Evolutionary conservation across 2,113 vertebrate genomes (phyloP), one percentile per base, ranked within the genome.

Genomic region (Nycticorax nycticorax): DNA sequence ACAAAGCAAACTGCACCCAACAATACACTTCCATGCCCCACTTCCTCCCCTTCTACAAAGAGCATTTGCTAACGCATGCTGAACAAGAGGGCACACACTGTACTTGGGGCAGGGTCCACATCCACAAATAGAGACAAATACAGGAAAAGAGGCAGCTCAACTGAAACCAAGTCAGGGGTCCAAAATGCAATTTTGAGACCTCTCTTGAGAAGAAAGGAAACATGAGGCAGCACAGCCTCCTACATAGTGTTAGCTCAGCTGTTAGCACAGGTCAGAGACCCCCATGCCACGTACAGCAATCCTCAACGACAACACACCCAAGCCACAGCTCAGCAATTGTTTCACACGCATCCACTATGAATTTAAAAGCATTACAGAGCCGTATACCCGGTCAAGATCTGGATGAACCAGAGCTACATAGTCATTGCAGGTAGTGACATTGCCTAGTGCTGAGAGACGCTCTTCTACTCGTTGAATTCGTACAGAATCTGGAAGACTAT

Each of bases 351-450:
- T 4, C 48, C 27, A 13, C 28, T 15, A 0, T 1, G 32, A 27
- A 5, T 2, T 28, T 14, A 30, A 14, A 59, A 24, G 52, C 5
- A 2, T 32, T 55, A 50, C 4, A 24, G 33, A 85, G 39, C 76
- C 43, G 50, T 88, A 93, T 93, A 99, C 99, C 98, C 99, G 97
- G 97, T 99, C 99, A 0, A 99, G 98, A 87, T 99, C 99, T 0
- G 99, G 99, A 81, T 99, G 99, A 23, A 99, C 98, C 37, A 99
- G 98, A 41, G 99, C 99, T 18, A 99, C 99, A 0, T 99, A 99
- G 97, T 99, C 99, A 12, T 99, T 99, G 97, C 99, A 99, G 75
- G 99, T 97, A 33, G 99, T 98, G 93, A 99, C 99, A 8, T 99
- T 99, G n/a, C 99, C 99, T 57, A 99, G 98, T 0, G 99, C 99